phyloP scores from a whole-genome alignment of 2,797 vertebrate genomes.

The Linurgus olivaceus region DNA sequence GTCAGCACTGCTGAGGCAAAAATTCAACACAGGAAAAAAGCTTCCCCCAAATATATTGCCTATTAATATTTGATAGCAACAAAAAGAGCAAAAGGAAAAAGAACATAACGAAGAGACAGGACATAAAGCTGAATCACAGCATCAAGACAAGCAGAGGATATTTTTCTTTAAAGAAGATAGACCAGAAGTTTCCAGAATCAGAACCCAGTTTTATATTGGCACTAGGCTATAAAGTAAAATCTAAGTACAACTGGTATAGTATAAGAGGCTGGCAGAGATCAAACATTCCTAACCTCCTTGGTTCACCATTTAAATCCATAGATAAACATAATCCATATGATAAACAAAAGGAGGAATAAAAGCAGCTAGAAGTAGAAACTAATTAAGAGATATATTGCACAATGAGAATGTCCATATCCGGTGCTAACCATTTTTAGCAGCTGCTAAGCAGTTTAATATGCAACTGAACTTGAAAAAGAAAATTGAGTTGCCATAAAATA shows the following conservation, averaged over 20 bases:
- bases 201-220: not conserved
- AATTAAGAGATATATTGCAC: not conserved
- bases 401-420: not conserved
- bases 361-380: not conserved
- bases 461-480: not conserved
- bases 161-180: not conserved
- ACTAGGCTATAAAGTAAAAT: not conserved
- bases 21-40: not conserved
- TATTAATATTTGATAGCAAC: not conserved
- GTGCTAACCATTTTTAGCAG: not conserved
- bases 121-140: not conserved
- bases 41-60: not conserved
- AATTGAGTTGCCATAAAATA: not conserved
- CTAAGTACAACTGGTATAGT: not conserved
- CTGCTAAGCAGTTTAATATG: not conserved
- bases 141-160: not conserved
- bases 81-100: not conserved
- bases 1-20: not conserved
- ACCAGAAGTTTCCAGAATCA: not conserved
- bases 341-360: not conserved
- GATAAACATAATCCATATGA: not conserved
- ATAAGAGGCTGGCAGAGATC: not conserved
- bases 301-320: not conserved
- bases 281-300: not conserved
- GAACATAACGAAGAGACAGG: not conserved